These are phyloP conservation scores for Plecotus auritus DNA, from an alignment of 2,113 vertebrate species.

Conservation along the genomic window DNA sequence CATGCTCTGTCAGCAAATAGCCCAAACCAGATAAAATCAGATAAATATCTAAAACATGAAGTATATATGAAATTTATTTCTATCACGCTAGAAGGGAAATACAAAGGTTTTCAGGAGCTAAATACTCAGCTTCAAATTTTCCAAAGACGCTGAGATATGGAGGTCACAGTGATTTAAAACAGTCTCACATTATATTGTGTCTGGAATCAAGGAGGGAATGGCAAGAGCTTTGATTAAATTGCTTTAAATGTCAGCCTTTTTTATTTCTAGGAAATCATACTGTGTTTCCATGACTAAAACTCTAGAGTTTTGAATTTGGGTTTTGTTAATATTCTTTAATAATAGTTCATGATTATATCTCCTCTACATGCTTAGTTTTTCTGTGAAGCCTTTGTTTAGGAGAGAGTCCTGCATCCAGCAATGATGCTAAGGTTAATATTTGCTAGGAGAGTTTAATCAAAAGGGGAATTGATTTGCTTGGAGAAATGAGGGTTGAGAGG, in stretches of 20 bases:
- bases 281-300: background rate
- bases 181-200: background rate
- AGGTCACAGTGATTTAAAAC: constrained; percentile 18
- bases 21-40: constrained; percentile 40
- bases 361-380: background rate
- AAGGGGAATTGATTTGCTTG: constrained; percentile 49
- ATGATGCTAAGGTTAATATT: background rate
- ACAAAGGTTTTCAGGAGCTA: constrained; percentile 40
- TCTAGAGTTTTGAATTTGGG: constrained; percentile 2
- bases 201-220: background rate
- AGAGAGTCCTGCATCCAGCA: background rate
- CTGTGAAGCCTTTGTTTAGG: constrained; percentile 1
- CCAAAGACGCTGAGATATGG: constrained; percentile 6
- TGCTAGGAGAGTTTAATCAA: constrained; percentile 47
- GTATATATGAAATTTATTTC: background rate
- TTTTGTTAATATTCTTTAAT: constrained; percentile 18
- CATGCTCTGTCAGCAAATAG: constrained; percentile 12
- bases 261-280: background rate
- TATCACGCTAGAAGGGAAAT: background rate
- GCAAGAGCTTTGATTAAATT: constrained; percentile 47
- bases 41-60: constrained; percentile 13
- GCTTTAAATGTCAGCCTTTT: constrained; percentile 44
- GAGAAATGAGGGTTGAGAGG: constrained; percentile 9
- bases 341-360: background rate
- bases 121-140: constrained; percentile 28